Evolutionary conservation across 2,888 invertebrate genomes (phyloP).

Genomic region (Neocrepidodera transversa): DNA sequence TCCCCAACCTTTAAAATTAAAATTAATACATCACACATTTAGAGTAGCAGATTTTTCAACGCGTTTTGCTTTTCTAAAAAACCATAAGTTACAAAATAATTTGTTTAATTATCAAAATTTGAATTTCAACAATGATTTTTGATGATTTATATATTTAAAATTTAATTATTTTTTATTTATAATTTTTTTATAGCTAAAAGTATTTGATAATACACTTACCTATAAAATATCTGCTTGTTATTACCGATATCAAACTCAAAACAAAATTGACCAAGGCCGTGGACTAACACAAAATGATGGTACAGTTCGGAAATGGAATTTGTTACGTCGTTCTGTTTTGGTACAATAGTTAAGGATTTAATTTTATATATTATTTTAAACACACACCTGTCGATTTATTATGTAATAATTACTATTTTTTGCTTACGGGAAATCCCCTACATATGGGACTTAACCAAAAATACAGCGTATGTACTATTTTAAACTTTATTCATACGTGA

Average conservation of each 20-base stretch:
- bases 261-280: background rate
- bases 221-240: background rate
- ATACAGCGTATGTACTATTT: background rate
- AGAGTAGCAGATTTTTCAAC: no score
- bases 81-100: no score
- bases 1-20: no score
- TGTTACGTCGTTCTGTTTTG: background rate
- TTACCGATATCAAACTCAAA: background rate
- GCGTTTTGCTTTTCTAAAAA: no score
- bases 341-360: background rate
- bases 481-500: no score
- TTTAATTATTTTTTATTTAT: no score
- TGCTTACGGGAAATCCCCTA: background rate
- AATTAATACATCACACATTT: no score
- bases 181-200: no score
- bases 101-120: no score
- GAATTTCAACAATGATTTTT: no score
- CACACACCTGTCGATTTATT: background rate
- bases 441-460: background rate
- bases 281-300: background rate
- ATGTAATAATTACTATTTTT: background rate
- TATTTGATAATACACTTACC: background rate
- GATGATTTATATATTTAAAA: no score
- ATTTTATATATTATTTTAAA: constrained; percentile 6
- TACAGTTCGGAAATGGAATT: background rate